These are phyloP conservation scores for Drosophila longiperda DNA, from an alignment of 2,888 invertebrate genomes.

Conservation along the genomic window DNA sequence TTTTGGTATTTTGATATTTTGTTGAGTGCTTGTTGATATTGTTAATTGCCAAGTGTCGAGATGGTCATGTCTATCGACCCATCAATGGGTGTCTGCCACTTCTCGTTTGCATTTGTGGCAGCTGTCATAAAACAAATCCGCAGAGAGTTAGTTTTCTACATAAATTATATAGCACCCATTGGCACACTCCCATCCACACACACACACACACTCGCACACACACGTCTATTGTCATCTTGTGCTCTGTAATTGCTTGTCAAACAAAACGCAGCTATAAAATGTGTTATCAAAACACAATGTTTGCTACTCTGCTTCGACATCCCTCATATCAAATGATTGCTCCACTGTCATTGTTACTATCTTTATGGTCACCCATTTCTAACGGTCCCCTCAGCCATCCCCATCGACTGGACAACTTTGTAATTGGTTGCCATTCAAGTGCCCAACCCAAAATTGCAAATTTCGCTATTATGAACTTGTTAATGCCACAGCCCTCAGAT, in stretches of 20 bases:
- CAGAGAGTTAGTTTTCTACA: slow-evolving; percentile 23
- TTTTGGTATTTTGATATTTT: too few relatives aligned
- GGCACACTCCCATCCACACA: not conserved
- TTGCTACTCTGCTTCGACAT: slow-evolving; percentile 19
- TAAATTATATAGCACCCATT: slow-evolving; percentile 11
- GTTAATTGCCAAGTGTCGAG: not conserved
- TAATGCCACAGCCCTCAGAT: slow-evolving; percentile 30
- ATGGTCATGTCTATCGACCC: slow-evolving; percentile 1
- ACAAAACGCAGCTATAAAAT: slow-evolving; percentile 37
- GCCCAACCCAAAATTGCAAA: slow-evolving; percentile 69
- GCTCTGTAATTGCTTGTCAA: slow-evolving; percentile 15
- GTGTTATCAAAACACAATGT: slow-evolving; percentile 46
- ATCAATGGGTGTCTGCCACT: not conserved
- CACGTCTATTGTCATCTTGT: slow-evolving; percentile 10
- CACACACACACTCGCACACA: not conserved
- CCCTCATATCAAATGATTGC: slow-evolving; percentile 33
- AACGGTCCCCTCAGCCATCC: too few relatives aligned
- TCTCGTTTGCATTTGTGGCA: slow-evolving; percentile 5
- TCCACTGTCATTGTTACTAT: slow-evolving; percentile 18
- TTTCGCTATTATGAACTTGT: slow-evolving; percentile 72
- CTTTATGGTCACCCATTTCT: slow-evolving; percentile 8
- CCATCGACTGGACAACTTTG: slow-evolving; percentile 27
- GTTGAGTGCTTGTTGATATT: not conserved
- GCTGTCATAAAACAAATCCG: slow-evolving; percentile 15
- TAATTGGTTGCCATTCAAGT: slow-evolving; percentile 71